These are phyloP conservation scores for Microcebus jonahi DNA, from an alignment of 2,113 vertebrate genomes.

Conservation along the genomic window DNA sequence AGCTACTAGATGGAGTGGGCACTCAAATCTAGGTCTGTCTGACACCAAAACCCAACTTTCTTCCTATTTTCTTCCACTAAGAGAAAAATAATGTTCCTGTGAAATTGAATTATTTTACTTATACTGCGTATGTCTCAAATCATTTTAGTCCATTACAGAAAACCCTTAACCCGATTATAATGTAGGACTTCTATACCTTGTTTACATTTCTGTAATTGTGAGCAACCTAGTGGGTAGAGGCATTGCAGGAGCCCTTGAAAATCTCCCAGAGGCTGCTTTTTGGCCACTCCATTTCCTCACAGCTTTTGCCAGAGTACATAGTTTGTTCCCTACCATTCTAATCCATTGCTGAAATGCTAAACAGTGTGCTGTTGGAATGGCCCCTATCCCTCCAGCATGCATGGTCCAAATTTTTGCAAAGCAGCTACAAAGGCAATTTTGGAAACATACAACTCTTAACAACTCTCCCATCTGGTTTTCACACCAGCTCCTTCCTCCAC, in stretches of 20 bases:
- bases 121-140: neutral
- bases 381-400: neutral
- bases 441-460: slow-evolving; percentile 61
- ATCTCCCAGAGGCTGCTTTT: neutral
- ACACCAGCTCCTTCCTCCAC: slow-evolving; percentile 73
- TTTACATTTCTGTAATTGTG: neutral
- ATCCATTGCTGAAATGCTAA: slow-evolving; percentile 7
- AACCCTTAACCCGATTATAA: slow-evolving; percentile 30
- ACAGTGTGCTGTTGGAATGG: slow-evolving; percentile 31
- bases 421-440: slow-evolving; percentile 53
- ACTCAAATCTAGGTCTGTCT: neutral
- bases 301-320: slow-evolving; percentile 34
- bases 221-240: neutral
- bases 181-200: neutral
- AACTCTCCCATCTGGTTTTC: slow-evolving; percentile 78
- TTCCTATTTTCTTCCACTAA: neutral
- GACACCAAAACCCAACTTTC: slow-evolving; percentile 9
- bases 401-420: neutral
- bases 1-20: neutral
- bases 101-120: slow-evolving; percentile 7
- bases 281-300: neutral
- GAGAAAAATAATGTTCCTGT: slow-evolving; percentile 39
- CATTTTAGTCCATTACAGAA: neutral
- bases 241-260: neutral
- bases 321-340: neutral